Evolutionary conservation across 2,888 invertebrate species (phyloP).

Genomic region (Agrilus biguttatus): DNA sequence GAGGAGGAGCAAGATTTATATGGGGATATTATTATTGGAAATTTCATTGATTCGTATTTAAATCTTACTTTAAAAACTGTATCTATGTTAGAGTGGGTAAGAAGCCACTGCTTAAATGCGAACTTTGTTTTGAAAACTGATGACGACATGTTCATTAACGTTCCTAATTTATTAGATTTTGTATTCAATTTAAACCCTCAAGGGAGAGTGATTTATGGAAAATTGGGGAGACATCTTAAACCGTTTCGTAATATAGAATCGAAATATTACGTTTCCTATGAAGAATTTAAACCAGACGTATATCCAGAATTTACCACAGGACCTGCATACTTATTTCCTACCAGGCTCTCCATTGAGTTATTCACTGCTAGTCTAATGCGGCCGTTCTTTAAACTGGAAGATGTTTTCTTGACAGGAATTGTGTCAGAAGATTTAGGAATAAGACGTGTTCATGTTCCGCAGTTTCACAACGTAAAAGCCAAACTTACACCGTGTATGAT

Average conservation of each 20-base stretch:
- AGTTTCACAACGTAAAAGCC: conserved; percentile 58
- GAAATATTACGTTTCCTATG: conserved; percentile 64
- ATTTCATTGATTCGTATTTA: conserved; percentile 54
- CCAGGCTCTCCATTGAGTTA: conserved; percentile 48
- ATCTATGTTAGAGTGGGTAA: conserved; percentile 58
- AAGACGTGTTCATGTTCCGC: conserved; percentile 46
- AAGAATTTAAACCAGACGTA: conserved; percentile 48
- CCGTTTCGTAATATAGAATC: conserved; percentile 62
- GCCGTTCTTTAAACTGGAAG: conserved; percentile 64
- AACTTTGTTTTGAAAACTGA: conserved; percentile 59
- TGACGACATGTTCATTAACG: conserved; percentile 71
- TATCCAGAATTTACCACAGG: conserved; percentile 79
- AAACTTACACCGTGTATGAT: conserved; percentile 59
- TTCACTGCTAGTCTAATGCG: conserved; percentile 45
- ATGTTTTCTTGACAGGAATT: conserved; percentile 75
- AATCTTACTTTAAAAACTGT: conserved; percentile 63
- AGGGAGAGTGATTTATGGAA: conserved; percentile 56
- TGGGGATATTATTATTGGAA: conserved; percentile 54
- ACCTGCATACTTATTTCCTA: conserved; percentile 66
- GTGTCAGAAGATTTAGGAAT: conserved; percentile 52
- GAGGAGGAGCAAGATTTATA: conserved; percentile 47
- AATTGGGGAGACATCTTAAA: conserved; percentile 59
- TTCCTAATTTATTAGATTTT: conserved; percentile 48
- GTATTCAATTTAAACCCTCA: conserved; percentile 38
- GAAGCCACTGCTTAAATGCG: conserved; percentile 50